Evolutionary conservation across 2,797 vertebrate species (phyloP).

Genomic region (Eospalax fontanierii): DNA sequence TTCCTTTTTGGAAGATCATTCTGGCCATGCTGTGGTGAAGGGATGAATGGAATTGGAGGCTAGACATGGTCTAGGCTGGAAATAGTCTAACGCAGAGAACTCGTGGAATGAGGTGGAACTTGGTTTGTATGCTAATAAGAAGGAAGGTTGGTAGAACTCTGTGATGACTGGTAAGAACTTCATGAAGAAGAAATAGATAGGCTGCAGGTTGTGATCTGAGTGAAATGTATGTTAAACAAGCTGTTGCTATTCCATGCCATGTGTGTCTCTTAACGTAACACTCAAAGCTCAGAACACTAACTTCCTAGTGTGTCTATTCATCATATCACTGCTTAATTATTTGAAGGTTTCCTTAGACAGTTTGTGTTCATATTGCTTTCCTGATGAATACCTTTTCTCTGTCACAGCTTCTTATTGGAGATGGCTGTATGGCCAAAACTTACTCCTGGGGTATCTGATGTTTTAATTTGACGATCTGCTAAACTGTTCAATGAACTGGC

Average conservation of each 20-base stretch:
- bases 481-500: slow-evolving; percentile 35
- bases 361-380: slow-evolving; percentile 36
- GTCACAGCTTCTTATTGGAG: slow-evolving; percentile 15
- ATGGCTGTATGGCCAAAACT: not conserved
- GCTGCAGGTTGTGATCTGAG: not conserved
- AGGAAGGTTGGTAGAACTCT: not conserved
- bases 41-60: not conserved
- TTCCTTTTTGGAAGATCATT: slow-evolving; percentile 11
- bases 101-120: not conserved
- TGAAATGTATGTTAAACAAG: not conserved
- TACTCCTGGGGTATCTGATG: not conserved
- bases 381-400: slow-evolving; percentile 15
- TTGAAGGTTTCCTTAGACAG: not conserved
- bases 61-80: not conserved
- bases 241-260: not conserved
- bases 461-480: slow-evolving; percentile 57
- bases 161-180: not conserved
- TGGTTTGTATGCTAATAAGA: not conserved
- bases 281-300: not conserved
- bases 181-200: not conserved
- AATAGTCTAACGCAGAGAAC: not conserved
- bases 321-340: not conserved
- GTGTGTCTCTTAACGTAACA: not conserved
- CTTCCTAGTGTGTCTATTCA: not conserved
- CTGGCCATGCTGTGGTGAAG: not conserved